A percentile compares a stretch with the other conserved stretches of the same genome.
These are phyloP conservation scores for Temnothorax longispinosus DNA, from an alignment of 1,140 invertebrate genomes.

Conservation along the genomic window DNA sequence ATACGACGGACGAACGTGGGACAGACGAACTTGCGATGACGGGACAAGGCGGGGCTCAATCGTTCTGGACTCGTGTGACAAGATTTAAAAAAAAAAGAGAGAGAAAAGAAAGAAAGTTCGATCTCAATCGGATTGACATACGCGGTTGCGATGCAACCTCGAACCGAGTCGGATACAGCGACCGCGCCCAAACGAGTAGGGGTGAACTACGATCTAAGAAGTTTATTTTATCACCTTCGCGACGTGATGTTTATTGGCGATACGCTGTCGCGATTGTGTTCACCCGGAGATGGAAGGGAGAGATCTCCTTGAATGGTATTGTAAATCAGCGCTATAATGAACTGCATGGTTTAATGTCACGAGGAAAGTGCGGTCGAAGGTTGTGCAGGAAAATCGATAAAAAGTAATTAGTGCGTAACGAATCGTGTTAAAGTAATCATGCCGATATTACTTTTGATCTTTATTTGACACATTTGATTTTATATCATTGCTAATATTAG, in stretches of 20 bases:
- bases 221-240: conserved; percentile 46
- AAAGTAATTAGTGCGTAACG: neutral
- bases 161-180: conserved; percentile 39
- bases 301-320: conserved; percentile 9
- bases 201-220: conserved; percentile 12
- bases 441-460: too few species aligned
- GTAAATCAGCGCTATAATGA: conserved; percentile 40
- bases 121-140: conserved; percentile 6
- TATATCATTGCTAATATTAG: neutral
- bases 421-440: neutral
- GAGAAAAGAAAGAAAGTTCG: conserved; percentile 37
- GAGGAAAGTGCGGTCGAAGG: neutral
- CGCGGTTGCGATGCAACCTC: conserved; percentile 44
- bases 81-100: conserved; percentile 28
- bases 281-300: neutral
- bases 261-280: conserved; percentile 11
- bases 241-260: conserved; percentile 37
- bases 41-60: conserved; percentile 73
- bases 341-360: neutral
- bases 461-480: too few species aligned
- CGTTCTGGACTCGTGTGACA: conserved; percentile 51
- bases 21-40: conserved; percentile 77
- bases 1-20: conserved; percentile 73
- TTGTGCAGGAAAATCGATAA: neutral
- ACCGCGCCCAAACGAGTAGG: conserved; percentile 54